These are phyloP conservation scores for Caiman crocodilus DNA, from an alignment of 2,797 vertebrate genomes.

Conservation along the genomic window DNA sequence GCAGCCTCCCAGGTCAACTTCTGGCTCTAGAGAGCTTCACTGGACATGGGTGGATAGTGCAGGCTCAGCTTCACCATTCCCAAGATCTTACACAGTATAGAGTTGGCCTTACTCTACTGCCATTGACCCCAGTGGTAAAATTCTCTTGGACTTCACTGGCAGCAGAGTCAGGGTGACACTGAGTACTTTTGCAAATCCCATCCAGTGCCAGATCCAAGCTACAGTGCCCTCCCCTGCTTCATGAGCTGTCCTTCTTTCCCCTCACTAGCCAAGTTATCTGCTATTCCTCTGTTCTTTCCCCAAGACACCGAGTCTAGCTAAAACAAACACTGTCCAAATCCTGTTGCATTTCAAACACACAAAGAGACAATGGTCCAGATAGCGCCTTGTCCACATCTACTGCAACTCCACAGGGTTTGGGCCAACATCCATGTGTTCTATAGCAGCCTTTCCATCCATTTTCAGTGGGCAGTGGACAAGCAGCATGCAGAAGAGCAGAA, in stretches of 20 bases:
- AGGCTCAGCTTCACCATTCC: too few species aligned
- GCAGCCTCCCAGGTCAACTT: too few species aligned
- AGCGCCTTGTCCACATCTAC: not conserved
- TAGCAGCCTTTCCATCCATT: too few species aligned
- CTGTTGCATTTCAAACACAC: not conserved
- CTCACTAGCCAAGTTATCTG: accelerated
- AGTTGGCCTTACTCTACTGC: not conserved
- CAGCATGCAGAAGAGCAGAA: too few species aligned
- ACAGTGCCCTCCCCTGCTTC: not conserved
- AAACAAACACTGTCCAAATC: not conserved
- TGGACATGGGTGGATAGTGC: too few species aligned
- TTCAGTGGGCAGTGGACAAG: too few species aligned
- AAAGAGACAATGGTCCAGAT: not conserved
- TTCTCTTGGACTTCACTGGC: not conserved
- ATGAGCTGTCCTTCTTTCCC: accelerated
- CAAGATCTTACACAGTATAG: too few species aligned
- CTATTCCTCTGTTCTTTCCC: not conserved
- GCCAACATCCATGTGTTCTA: too few species aligned
- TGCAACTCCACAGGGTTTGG: not conserved
- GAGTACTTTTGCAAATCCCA: not conserved
- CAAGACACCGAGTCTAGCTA: not conserved
- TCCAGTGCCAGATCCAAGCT: not conserved
- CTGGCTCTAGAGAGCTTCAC: too few species aligned
- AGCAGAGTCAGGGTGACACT: not conserved
- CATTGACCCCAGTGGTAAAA: not conserved